Evolutionary conservation across 2,797 vertebrate species (phyloP).

Genomic region (Chelon labrosus): DNA sequence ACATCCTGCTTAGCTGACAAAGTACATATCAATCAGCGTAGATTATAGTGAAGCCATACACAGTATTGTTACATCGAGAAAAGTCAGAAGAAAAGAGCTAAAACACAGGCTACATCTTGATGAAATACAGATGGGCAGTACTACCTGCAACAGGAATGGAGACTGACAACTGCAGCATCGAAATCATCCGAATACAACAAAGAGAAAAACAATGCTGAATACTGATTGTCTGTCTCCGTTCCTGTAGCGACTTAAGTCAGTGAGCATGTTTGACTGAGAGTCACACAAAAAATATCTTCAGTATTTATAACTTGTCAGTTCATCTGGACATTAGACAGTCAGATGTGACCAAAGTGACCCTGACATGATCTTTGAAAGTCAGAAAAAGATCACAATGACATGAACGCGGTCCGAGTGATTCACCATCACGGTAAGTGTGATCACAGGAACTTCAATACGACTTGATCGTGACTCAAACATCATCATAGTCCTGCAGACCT

Average conservation of each 20-base stretch:
- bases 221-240: conserved; percentile 1
- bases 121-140: conserved; percentile 32
- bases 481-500: too few relatives aligned
- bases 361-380: background rate
- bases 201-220: background rate
- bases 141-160: background rate
- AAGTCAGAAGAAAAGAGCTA: conserved; percentile 31
- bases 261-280: background rate
- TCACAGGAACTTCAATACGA: too few relatives aligned
- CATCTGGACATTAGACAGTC: too few relatives aligned
- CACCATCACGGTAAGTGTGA: too few relatives aligned
- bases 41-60: conserved; percentile 46
- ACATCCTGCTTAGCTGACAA: conserved; percentile 30
- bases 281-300: background rate
- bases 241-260: background rate
- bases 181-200: background rate
- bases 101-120: conserved; percentile 36
- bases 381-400: background rate
- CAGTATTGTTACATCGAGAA: conserved; percentile 41
- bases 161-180: background rate
- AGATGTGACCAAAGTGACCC: background rate
- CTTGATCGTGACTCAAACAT: background rate
- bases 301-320: too few relatives aligned
- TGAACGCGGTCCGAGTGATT: background rate
- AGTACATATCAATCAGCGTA: conserved; percentile 27